These are phyloP conservation scores for Rhineura floridana DNA, from an alignment of 2,113 vertebrate species.

Conservation along the genomic window DNA sequence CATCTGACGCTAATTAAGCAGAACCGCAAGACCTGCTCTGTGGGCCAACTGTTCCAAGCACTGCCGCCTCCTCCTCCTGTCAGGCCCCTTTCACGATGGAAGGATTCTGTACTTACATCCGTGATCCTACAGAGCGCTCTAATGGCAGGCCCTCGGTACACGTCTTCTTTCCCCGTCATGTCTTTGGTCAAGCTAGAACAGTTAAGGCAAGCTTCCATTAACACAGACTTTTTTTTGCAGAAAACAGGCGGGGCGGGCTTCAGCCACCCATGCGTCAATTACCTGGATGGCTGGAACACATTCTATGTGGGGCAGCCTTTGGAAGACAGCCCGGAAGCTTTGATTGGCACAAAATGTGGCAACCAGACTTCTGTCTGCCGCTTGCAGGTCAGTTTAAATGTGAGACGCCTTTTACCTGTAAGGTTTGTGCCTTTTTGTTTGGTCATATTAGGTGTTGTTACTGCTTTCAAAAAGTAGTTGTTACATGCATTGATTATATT, in stretches of 20 bases:
- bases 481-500: no score
- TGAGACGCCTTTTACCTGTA: no score
- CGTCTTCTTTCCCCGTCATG: conserved; percentile 98
- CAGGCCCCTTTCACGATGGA: rapidly evolving
- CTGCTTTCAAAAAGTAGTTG: no score
- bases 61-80: not conserved
- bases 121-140: conserved; percentile 97
- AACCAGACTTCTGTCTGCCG: not conserved
- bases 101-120: conserved; percentile 81
- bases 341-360: not conserved
- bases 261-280: not conserved
- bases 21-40: rapidly evolving
- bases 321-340: not conserved
- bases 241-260: not conserved
- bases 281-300: not conserved
- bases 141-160: conserved; percentile 94
- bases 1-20: rapidly evolving
- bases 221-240: not conserved
- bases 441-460: no score
- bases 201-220: not conserved
- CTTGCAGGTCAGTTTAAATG: not conserved
- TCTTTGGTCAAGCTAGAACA: conserved; percentile 92
- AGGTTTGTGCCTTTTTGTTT: no score
- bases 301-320: not conserved
- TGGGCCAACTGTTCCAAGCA: not conserved